These are phyloP conservation scores for Panzeria rudis DNA, from an alignment of 2,888 invertebrate species.

Conservation along the genomic window DNA sequence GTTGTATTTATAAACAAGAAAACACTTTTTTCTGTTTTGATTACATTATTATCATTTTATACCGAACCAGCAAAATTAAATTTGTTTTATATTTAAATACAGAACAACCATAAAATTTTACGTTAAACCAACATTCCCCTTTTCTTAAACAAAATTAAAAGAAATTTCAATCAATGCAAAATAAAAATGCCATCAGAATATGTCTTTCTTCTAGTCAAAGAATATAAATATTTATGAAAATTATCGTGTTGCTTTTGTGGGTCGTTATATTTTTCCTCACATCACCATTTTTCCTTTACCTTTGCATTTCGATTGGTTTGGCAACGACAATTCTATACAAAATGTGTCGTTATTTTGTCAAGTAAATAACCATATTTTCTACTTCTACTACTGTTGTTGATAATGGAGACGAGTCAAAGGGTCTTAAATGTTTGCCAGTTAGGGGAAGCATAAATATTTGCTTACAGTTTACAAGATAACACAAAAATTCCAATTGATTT, in stretches of 20 bases:
- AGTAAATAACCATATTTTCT: constrained; percentile 47
- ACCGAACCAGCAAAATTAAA: not conserved
- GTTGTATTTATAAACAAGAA: not conserved
- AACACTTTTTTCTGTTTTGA: not conserved
- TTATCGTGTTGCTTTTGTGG: constrained; percentile 64
- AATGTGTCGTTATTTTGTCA: constrained; percentile 64
- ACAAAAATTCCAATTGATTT: constrained; percentile 48
- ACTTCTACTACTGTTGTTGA: constrained; percentile 43
- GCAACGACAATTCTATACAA: constrained; percentile 42
- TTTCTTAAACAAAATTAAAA: not conserved
- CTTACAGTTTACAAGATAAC: constrained; percentile 5
- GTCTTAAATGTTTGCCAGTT: constrained; percentile 10
- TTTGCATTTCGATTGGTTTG: constrained; percentile 36
- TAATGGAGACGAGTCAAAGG: constrained; percentile 40
- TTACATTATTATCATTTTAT: constrained; percentile 10
- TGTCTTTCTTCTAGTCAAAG: not conserved
- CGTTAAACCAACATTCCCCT: constrained; percentile 9
- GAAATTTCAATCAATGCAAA: constrained; percentile 34
- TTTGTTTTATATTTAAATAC: not conserved
- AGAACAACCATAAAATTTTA: constrained; percentile 37
- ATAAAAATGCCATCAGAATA: constrained; percentile 17
- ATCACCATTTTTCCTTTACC: not conserved
- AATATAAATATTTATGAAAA: constrained; percentile 38
- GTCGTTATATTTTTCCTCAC: constrained; percentile 36
- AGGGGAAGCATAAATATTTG: not conserved